Evolutionary conservation across 1,140 invertebrate genomes (phyloP), one percentile per base, ranked within the genome.

Genomic region (Leptopilina clavipes): DNA sequence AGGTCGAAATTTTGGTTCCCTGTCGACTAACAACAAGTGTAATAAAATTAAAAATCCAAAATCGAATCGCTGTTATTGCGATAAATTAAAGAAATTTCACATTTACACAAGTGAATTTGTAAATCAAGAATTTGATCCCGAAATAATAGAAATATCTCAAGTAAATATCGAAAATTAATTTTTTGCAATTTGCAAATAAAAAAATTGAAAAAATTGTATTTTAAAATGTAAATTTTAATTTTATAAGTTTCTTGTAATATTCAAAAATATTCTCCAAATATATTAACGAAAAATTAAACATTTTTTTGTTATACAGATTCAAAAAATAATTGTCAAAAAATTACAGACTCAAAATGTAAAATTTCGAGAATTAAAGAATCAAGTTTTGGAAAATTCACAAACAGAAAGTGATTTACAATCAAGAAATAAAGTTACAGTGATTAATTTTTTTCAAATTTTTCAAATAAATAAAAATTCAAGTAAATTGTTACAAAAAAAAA

Each of bases 301-400:
- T 65, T 25, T 25, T 25, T 12, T 19, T 56, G 10, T 11, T 9
- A 10, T 56, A 17, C 14, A 65, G 22, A 19, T 65, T 65, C 56
- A 31, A 65, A 7, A 65, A 65, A 65, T 14, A 65, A 65, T 65
- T 17, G 12, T 11, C 3, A 65, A 65, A 14, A 65, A 65, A 19
- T 8, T 65, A 25, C 56, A 65, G 14, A 11, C 1, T 19, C 22
- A 31, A 65, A 65, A 65, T 3, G 56, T 22, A 3, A 31, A 65
- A 65, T 0, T 65, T 65, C 22, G 31, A 11, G 18, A 12, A 65
- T 65, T 65, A 11, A 10, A 25, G 19, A 65, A 65, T 65, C 22
- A 65, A 25, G 3, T 9, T 59, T 59, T 19, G 9, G 22, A 11
- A 25, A 25, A 40, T 40, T 40, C 19, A 59, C 3, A 3, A 3